Evolutionary conservation across 2,888 invertebrate genomes (phyloP).

Genomic region (Catocala fraxini): DNA sequence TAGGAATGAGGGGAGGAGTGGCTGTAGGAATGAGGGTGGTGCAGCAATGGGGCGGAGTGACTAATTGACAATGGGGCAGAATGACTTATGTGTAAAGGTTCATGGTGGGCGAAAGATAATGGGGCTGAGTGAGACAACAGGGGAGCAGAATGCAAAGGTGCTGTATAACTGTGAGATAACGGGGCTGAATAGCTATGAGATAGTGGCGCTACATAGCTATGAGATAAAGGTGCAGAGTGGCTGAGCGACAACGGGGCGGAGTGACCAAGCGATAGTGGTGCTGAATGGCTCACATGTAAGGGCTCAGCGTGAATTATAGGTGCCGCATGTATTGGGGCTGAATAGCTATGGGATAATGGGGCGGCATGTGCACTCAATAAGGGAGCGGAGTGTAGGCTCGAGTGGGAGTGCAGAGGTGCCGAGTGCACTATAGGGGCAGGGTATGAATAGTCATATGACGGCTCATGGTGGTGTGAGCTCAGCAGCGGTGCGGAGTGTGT

Average conservation of each 20-base stretch:
- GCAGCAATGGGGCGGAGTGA: conserved; percentile 11
- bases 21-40: neutral
- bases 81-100: conserved; percentile 8
- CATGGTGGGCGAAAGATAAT: conserved; percentile 8
- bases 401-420: conserved; percentile 12
- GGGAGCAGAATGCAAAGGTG: conserved; percentile 4
- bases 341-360: conserved; percentile 6
- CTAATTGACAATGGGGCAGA: conserved; percentile 9
- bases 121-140: conserved; percentile 4
- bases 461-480: conserved; percentile 10
- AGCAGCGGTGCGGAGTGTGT: conserved; percentile 23
- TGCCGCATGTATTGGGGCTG: conserved; percentile 3
- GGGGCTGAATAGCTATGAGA: conserved; percentile 16
- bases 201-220: conserved; percentile 10
- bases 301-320: conserved; percentile 20
- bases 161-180: neutral
- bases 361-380: conserved; percentile 15
- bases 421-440: conserved; percentile 19
- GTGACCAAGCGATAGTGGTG: conserved; percentile 3
- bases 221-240: conserved; percentile 8
- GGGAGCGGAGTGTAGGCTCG: conserved; percentile 5
- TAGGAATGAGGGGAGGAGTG: neutral
- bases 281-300: conserved; percentile 11
- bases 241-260: conserved; percentile 8
- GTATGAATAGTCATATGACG: conserved; percentile 17